These are phyloP conservation scores for Volucella inflata DNA, from an alignment of 2,888 invertebrate species.

Conservation along the genomic window DNA sequence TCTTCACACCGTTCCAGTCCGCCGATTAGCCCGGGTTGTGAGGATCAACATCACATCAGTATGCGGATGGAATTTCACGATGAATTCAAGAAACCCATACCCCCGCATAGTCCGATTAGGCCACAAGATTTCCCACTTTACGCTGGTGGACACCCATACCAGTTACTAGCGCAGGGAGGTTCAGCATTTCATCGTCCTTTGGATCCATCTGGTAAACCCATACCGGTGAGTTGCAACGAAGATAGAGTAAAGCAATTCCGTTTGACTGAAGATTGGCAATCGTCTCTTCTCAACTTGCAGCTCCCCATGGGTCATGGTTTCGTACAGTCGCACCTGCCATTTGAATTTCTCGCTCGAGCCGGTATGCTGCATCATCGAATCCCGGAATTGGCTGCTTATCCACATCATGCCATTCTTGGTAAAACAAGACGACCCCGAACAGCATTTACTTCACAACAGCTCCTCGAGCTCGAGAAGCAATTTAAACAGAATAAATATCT, in stretches of 20 bases:
- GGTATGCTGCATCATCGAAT: conserved; percentile 96
- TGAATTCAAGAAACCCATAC: conserved; percentile 83
- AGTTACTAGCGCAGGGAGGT: conserved; percentile 84
- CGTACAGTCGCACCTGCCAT: conserved; percentile 84
- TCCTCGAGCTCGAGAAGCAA: conserved; percentile 98
- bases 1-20: conserved; percentile 90
- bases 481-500: conserved; percentile 99
- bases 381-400: conserved; percentile 91
- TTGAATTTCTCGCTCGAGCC: conserved; percentile 95
- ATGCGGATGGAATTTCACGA: conserved; percentile 85
- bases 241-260: conserved; percentile 70
- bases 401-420: conserved; percentile 91
- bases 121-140: conserved; percentile 83
- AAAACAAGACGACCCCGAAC: conserved; percentile 97
- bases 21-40: conserved; percentile 93
- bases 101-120: conserved; percentile 83
- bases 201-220: conserved; percentile 84
- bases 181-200: conserved; percentile 86
- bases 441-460: conserved; percentile 97
- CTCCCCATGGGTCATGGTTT: conserved; percentile 84
- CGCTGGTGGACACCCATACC: conserved; percentile 85
- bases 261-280: conserved; percentile 68
- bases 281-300: conserved; percentile 77
- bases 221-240: conserved; percentile 81
- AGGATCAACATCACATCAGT: conserved; percentile 86